These are phyloP conservation scores for Nannospalax galili DNA, from an alignment of 2,113 vertebrate genomes.

Conservation along the genomic window DNA sequence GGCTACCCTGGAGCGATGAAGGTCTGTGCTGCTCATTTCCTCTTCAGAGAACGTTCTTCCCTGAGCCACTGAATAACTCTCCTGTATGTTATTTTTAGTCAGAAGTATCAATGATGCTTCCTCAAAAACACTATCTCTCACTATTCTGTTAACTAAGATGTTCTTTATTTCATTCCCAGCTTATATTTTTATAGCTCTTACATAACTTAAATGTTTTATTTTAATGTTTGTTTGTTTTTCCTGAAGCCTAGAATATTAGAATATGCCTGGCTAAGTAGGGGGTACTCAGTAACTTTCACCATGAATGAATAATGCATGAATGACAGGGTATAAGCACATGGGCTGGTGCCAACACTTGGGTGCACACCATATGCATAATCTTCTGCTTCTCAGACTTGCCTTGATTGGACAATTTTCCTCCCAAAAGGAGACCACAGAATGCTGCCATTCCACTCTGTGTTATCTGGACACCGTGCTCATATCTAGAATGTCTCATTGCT, in stretches of 20 bases:
- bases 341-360: not conserved
- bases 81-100: not conserved
- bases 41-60: not conserved
- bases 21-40: not conserved
- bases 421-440: not conserved
- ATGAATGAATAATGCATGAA: not conserved
- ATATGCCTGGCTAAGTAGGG: not conserved
- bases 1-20: fast-evolving
- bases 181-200: not conserved
- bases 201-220: not conserved
- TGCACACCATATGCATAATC: not conserved
- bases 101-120: not conserved
- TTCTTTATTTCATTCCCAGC: not conserved
- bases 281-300: not conserved
- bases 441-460: not conserved
- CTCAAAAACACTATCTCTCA: not conserved
- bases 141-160: not conserved
- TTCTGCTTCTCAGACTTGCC: not conserved
- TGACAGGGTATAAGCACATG: not conserved
- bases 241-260: not conserved
- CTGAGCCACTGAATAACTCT: not conserved
- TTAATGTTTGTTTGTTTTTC: not conserved
- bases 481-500: not conserved
- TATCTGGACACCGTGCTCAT: not conserved
- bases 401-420: not conserved